phyloP scores from a whole-genome alignment of 2,888 invertebrate genomes.

The Andrena hattorfiana region DNA sequence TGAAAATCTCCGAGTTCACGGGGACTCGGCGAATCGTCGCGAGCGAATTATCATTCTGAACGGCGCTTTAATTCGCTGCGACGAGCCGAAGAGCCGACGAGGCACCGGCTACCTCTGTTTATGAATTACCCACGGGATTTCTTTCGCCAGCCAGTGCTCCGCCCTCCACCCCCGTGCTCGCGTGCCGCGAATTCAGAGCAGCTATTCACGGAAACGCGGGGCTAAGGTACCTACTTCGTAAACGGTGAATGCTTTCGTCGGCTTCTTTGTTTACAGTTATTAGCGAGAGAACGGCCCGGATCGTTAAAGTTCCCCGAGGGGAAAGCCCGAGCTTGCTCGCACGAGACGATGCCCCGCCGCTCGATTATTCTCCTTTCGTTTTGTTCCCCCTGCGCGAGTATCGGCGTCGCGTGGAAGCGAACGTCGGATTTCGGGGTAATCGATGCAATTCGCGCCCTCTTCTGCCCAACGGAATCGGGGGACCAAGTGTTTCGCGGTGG shows the following conservation, averaged over 20 bases:
- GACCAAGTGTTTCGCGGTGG: not conserved
- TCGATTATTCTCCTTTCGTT: slow-evolving; percentile 15
- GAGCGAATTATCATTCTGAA: slow-evolving; percentile 43
- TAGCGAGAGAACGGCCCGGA: slow-evolving; percentile 26
- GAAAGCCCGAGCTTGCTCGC: not conserved
- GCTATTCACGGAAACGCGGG: not conserved
- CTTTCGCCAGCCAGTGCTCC: not conserved
- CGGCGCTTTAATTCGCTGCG: slow-evolving; percentile 44
- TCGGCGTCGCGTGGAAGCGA: not conserved
- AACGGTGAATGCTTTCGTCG: slow-evolving; percentile 25
- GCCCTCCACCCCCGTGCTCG: slow-evolving; percentile 2
- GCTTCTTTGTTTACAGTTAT: slow-evolving; percentile 49
- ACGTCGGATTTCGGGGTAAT: not conserved
- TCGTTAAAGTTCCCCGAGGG: slow-evolving; percentile 26
- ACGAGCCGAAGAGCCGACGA: not conserved
- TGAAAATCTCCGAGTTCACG: slow-evolving; percentile 14
- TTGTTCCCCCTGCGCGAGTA: not conserved
- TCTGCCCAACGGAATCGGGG: not conserved
- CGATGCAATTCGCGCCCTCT: slow-evolving; percentile 7
- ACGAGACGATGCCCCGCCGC: slow-evolving; percentile 8
- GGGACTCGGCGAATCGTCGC: not conserved
- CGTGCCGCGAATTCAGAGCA: slow-evolving; percentile 42
- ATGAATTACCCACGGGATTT: slow-evolving; percentile 30
- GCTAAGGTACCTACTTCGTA: slow-evolving; percentile 6
- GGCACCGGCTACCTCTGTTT: slow-evolving; percentile 22